Evolutionary conservation across 2,113 vertebrate species (phyloP).

Genomic region (Phasianus colchicus): DNA sequence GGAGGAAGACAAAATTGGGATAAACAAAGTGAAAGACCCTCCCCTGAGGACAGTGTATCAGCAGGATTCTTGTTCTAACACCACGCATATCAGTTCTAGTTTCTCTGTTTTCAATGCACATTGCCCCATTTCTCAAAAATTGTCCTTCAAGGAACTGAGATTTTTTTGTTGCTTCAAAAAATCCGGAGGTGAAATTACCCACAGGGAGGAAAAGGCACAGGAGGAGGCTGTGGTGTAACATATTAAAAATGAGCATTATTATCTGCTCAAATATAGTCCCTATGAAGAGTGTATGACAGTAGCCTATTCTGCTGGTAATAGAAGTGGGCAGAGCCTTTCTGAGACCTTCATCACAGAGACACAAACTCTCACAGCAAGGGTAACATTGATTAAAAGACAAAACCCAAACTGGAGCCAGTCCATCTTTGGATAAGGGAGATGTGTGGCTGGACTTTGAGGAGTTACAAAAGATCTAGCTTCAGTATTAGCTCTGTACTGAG

Average conservation of each 20-base stretch:
- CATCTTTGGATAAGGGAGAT: neutral
- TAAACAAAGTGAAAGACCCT: neutral
- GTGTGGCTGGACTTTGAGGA: neutral
- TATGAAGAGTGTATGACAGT: neutral
- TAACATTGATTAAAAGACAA: constrained; percentile 42
- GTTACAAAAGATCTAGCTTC: neutral
- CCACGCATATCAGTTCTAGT: neutral
- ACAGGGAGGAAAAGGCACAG: neutral
- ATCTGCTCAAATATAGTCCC: constrained; percentile 1
- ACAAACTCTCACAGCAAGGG: neutral
- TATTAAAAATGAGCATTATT: neutral
- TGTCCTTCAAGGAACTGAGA: neutral
- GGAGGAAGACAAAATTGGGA: neutral
- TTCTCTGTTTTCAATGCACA: neutral
- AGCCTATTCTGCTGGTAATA: neutral
- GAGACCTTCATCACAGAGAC: neutral
- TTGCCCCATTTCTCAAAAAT: neutral
- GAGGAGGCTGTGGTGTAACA: neutral
- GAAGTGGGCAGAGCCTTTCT: neutral
- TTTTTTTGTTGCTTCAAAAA: constrained; percentile 18
- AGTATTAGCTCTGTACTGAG: neutral
- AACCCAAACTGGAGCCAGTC: neutral
- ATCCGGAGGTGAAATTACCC: neutral
- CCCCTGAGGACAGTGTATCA: neutral
- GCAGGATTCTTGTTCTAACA: constrained; percentile 1